Conservation (phyloP, 2,888 invertebrate species). For the Drosophila anceps region DNA sequence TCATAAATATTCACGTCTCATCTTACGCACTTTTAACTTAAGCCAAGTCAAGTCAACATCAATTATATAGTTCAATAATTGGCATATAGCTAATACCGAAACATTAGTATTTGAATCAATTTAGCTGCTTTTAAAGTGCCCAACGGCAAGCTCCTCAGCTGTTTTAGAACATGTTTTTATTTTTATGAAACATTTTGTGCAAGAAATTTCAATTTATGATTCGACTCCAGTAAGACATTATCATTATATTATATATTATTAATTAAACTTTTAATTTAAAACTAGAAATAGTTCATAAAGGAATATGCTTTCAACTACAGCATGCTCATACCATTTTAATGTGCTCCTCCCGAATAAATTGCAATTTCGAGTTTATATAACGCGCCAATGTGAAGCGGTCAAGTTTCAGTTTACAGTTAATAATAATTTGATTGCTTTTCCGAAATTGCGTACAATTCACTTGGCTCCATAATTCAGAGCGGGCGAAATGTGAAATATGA, state of each 20-base stretch:
- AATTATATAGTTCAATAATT: too few species aligned
- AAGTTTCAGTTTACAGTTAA: conserved; percentile 14
- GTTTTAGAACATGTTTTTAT: too few species aligned
- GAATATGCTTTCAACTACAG: neutral
- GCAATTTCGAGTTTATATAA: neutral
- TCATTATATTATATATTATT: too few species aligned
- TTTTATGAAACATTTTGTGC: neutral
- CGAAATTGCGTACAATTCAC: conserved; percentile 47
- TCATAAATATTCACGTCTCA: too few species aligned
- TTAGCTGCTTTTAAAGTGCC: too few species aligned
- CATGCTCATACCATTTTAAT: neutral
- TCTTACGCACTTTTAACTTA: too few species aligned
- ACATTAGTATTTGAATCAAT: too few species aligned
- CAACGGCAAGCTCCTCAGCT: too few species aligned
- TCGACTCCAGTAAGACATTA: neutral
- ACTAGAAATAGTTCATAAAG: neutral
- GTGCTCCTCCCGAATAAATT: conserved; percentile 3
- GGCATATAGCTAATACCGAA: too few species aligned
- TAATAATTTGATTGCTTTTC: conserved; percentile 45
- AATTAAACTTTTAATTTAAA: neutral
- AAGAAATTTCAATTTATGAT: too few species aligned
- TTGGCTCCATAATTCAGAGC: conserved; percentile 32
- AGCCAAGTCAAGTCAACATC: too few species aligned
- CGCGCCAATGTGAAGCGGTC: neutral
- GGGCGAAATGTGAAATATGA: neutral